Percentiles rank a stretch among this genome's conserved stretches.
These are phyloP conservation scores for Drosophila greeni DNA, from an alignment of 2,888 invertebrate species.

Conservation along the genomic window DNA sequence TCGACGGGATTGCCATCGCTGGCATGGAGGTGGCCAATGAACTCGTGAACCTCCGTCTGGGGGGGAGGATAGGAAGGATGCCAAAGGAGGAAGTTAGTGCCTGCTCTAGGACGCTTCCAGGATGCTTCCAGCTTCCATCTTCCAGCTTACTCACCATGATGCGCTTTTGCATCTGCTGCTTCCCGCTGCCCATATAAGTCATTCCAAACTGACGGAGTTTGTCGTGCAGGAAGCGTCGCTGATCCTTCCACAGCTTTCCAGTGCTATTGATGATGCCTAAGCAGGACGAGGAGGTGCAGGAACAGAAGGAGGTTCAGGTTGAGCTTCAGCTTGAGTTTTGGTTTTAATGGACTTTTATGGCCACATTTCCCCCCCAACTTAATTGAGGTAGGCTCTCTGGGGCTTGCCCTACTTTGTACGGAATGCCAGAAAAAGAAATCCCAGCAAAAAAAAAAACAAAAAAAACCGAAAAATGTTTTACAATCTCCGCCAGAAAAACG, in stretches of 20 bases:
- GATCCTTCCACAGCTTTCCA: slow-evolving; percentile 93
- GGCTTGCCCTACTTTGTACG: slow-evolving; percentile 51
- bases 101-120: neutral
- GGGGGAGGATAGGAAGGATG: neutral
- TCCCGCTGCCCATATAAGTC: slow-evolving; percentile 90
- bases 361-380: slow-evolving; percentile 37
- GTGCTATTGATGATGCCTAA: slow-evolving; percentile 93
- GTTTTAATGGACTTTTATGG: too few relatives aligned
- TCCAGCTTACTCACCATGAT: slow-evolving; percentile 90
- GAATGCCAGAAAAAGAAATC: slow-evolving; percentile 46
- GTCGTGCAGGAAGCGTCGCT: slow-evolving; percentile 91
- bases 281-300: slow-evolving; percentile 18
- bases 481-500: slow-evolving; percentile 23
- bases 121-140: too few relatives aligned
- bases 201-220: slow-evolving; percentile 92
- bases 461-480: slow-evolving; percentile 24
- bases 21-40: slow-evolving; percentile 83
- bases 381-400: slow-evolving; percentile 70
- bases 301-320: too few relatives aligned
- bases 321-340: too few relatives aligned
- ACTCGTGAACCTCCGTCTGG: slow-evolving; percentile 87
- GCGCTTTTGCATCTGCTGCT: slow-evolving; percentile 89
- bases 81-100: neutral
- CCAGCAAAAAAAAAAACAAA: slow-evolving; percentile 3
- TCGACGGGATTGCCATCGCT: slow-evolving; percentile 85